Conservation (phyloP, 2,888 invertebrate genomes). For the Lasius fuliginosus region DNA sequence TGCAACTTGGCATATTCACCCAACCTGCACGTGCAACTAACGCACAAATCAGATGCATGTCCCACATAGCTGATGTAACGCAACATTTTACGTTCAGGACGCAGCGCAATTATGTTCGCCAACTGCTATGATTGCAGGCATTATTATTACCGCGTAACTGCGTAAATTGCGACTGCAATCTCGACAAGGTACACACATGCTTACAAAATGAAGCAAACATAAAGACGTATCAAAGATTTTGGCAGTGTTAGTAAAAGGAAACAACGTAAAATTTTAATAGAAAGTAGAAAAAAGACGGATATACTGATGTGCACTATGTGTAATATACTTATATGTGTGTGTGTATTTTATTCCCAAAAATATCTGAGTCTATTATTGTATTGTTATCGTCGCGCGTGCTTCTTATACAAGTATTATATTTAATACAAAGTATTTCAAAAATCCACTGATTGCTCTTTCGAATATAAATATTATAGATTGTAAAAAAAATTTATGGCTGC, state of each 20-base stretch:
- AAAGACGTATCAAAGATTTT: conserved; percentile 2
- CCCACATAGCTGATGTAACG: conserved; percentile 6
- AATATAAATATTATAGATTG: not conserved
- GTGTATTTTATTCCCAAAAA: not conserved
- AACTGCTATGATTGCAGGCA: conserved; percentile 33
- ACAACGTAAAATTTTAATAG: not conserved
- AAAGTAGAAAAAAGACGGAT: not conserved
- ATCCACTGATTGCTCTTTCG: not conserved
- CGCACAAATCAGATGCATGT: conserved; percentile 29
- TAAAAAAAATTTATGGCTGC: not conserved
- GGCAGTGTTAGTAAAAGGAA: not conserved
- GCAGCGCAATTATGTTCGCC: conserved; percentile 12
- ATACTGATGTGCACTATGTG: not conserved
- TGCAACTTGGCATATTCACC: conserved; percentile 2
- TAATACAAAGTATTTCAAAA: not conserved
- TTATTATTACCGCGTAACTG: conserved; percentile 24
- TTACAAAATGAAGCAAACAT: not conserved
- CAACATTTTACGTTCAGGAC: conserved; percentile 41
- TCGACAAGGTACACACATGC: not conserved
- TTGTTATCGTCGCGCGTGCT: too few species aligned
- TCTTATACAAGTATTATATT: not conserved
- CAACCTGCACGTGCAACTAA: conserved; percentile 35
- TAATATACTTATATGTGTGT: not conserved
- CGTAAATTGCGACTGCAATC: conserved; percentile 31
- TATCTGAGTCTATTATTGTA: not conserved